Evolutionary conservation across 2,113 vertebrate genomes (phyloP).

Genomic region (Thalassoma bifasciatum): DNA sequence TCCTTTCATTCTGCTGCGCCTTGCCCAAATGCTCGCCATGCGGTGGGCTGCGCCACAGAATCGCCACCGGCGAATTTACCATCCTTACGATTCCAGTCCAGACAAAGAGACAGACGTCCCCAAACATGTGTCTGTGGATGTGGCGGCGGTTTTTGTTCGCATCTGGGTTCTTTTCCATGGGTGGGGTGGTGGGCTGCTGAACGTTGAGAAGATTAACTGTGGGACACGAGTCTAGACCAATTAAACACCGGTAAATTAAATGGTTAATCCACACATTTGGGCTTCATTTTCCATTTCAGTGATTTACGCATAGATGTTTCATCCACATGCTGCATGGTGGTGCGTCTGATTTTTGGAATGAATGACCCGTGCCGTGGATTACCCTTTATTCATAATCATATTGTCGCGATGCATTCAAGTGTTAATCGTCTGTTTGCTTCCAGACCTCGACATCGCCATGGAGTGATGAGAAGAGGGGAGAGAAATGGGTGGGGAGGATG

Average conservation of each 20-base stretch:
- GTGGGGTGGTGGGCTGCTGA: neutral
- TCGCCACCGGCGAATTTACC: constrained; percentile 69
- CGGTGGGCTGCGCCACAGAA: constrained; percentile 62
- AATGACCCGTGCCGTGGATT: constrained; percentile 4
- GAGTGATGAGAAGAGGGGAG: constrained; percentile 51
- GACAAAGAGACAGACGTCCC: constrained; percentile 61
- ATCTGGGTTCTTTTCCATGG: neutral
- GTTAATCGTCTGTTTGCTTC: constrained; percentile 46
- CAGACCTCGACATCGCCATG: constrained; percentile 65
- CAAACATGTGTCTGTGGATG: constrained; percentile 41
- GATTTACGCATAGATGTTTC: neutral
- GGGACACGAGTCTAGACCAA: constrained; percentile 9
- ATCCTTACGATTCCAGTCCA: constrained; percentile 44
- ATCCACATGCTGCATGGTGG: constrained; percentile 15
- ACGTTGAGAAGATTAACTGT: neutral
- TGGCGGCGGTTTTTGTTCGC: neutral
- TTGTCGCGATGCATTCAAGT: constrained; percentile 38
- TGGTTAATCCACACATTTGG: neutral
- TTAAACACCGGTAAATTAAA: neutral
- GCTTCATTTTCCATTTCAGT: neutral
- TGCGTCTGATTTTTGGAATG: neutral
- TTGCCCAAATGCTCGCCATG: constrained; percentile 63
- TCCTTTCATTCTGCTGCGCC: constrained; percentile 54
- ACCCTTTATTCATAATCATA: neutral
- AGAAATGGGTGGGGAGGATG: constrained; percentile 61